Percentiles rank a stretch among this genome's conserved stretches.
Conservation (phyloP, 2,797 vertebrate genomes). For the Muscicapa striata region DNA sequence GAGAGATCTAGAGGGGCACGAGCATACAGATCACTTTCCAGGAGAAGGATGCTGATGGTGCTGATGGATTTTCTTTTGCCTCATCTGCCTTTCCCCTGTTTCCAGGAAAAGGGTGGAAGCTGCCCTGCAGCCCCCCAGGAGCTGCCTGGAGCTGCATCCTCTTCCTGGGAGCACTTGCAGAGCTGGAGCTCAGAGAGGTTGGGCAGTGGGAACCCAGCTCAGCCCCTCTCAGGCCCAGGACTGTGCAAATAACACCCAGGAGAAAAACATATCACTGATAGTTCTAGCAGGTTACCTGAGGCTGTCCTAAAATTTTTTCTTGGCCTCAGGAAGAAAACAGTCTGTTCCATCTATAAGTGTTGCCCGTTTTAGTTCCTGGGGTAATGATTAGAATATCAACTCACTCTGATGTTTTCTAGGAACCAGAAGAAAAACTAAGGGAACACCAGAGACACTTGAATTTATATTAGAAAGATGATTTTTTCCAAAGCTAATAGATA, state of each 20-base stretch:
- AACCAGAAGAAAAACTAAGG: neutral
- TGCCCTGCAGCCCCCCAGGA: fast-evolving
- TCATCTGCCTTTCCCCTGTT: neutral
- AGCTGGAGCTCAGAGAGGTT: neutral
- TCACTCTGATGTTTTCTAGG: neutral
- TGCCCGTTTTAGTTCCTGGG: neutral
- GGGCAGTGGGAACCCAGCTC: neutral
- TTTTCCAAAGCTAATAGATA: neutral
- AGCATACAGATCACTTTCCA: neutral
- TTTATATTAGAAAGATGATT: neutral
- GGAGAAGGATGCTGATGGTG: neutral
- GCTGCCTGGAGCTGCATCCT: neutral
- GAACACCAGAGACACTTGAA: neutral
- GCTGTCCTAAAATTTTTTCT: neutral
- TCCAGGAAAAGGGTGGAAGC: neutral
- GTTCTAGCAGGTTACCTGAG: neutral
- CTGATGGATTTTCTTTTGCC: neutral
- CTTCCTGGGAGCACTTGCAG: fast-evolving
- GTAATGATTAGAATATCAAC: neutral
- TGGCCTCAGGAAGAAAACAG: neutral
- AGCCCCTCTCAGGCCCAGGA: fast-evolving
- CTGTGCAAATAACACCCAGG: neutral
- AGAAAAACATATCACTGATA: neutral
- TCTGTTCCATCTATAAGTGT: neutral
- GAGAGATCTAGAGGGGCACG: no score